Percentiles rank a stretch among this genome's conserved stretches.
These are phyloP conservation scores for Planococcus citri DNA, from an alignment of 1,140 invertebrate genomes.

Conservation along the genomic window DNA sequence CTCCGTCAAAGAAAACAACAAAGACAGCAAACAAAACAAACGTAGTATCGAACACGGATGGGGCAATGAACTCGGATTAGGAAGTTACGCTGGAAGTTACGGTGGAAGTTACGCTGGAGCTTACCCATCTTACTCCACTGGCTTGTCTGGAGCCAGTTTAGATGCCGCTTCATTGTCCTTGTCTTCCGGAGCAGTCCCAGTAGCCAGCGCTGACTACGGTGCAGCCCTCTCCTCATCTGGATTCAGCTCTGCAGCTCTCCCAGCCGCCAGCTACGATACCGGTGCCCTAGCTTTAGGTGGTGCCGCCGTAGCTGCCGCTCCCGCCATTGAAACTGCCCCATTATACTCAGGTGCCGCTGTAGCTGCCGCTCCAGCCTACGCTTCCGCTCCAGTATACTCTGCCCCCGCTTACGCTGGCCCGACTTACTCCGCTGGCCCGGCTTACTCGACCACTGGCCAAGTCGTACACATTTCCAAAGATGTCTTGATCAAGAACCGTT, in stretches of 20 bases:
- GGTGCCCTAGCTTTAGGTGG: neutral
- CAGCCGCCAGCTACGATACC: neutral
- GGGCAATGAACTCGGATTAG: neutral
- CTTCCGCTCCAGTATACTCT: neutral
- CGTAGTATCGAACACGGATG: neutral
- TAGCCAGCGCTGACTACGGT: neutral
- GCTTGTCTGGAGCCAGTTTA: neutral
- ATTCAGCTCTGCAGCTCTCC: neutral
- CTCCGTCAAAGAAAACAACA: neutral
- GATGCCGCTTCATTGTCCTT: neutral
- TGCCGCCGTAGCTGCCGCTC: neutral
- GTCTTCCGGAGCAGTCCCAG: neutral
- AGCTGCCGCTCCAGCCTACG: neutral
- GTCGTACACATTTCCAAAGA: constrained; percentile 17
- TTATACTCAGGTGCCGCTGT: neutral
- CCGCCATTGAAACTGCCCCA: neutral
- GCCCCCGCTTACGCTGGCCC: neutral
- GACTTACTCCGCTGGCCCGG: neutral
- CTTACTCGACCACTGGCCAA: neutral
- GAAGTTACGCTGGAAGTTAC: neutral
- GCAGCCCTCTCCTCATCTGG: neutral
- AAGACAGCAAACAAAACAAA: neutral
- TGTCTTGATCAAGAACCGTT: constrained; percentile 21
- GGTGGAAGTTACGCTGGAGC: neutral
- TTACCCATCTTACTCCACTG: neutral